These are phyloP conservation scores for Dipodomys ordii DNA, from an alignment of 2,113 vertebrate species.

Conservation along the genomic window DNA sequence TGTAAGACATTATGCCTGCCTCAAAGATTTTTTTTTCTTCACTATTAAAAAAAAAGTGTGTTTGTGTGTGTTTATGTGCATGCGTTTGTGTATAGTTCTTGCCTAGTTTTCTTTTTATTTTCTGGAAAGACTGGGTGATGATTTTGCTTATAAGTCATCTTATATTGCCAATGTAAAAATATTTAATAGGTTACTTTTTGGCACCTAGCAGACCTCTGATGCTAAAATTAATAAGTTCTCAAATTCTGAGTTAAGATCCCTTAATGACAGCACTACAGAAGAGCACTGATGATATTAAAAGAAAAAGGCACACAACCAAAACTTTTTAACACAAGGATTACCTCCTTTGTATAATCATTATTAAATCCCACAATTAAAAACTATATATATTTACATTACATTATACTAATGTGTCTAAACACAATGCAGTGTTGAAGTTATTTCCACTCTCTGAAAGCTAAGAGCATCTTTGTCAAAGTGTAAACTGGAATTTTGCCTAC, in stretches of 20 bases:
- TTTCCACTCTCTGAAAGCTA: conserved; percentile 78
- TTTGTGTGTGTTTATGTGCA: not conserved
- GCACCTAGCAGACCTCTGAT: not conserved
- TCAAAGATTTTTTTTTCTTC: too few species aligned
- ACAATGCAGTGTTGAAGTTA: conserved; percentile 77
- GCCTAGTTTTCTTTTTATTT: conserved; percentile 50
- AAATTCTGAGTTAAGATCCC: conserved; percentile 41
- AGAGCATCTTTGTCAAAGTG: conserved; percentile 77
- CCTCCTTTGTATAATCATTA: conserved; percentile 20
- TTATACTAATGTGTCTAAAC: conserved; percentile 77
- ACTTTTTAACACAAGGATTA: conserved; percentile 33
- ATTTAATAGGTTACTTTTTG: conserved; percentile 53
- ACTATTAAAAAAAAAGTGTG: too few species aligned
- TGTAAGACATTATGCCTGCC: too few species aligned
- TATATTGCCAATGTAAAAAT: conserved; percentile 41
- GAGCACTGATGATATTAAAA: conserved; percentile 3
- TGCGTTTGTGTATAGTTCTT: not conserved
- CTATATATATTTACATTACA: conserved; percentile 54
- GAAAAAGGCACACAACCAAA: not conserved
- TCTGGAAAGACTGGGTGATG: conserved; percentile 2
- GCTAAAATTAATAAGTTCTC: conserved; percentile 50
- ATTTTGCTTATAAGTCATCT: conserved; percentile 21
- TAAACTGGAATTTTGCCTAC: conserved; percentile 81
- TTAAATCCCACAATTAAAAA: conserved; percentile 42
- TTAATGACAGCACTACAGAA: not conserved